Percentiles rank a stretch among this genome's conserved stretches.
Evolutionary conservation across 1,140 invertebrate species (phyloP).

Genomic region (Danaus plexippus): DNA sequence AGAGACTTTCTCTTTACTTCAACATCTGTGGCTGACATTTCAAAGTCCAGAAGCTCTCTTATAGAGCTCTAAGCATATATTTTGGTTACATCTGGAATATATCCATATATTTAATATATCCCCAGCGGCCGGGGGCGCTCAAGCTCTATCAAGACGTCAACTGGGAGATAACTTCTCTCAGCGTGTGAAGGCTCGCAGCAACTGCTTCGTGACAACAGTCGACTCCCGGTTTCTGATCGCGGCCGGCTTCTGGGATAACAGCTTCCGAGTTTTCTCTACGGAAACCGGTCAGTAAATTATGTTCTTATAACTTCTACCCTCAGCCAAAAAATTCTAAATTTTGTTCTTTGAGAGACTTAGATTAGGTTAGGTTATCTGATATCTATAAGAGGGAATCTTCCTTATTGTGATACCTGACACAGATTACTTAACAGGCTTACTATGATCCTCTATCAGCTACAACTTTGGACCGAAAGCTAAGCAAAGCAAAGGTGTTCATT

Average conservation of each 20-base stretch:
- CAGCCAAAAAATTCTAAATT: background rate
- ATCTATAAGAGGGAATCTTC: too few relatives aligned
- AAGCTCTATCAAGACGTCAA: slow-evolving; percentile 78
- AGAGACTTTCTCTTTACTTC: too few relatives aligned
- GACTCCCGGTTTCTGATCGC: slow-evolving; percentile 97
- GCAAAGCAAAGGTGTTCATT: too few relatives aligned
- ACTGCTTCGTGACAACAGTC: slow-evolving; percentile 97
- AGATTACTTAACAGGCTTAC: too few relatives aligned
- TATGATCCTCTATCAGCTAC: too few relatives aligned
- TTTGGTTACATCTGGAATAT: too few relatives aligned
- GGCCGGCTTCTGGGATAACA: slow-evolving; percentile 99
- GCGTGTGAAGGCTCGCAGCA: slow-evolving; percentile 91
- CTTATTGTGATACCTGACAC: too few relatives aligned
- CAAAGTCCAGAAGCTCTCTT: background rate
- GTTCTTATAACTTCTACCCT: too few relatives aligned
- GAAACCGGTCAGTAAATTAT: slow-evolving; percentile 83
- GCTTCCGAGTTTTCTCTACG: slow-evolving; percentile 97
- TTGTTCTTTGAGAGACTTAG: too few relatives aligned
- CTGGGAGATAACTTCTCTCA: slow-evolving; percentile 98
- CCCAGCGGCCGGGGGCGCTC: slow-evolving; percentile 75
- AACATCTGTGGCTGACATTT: background rate
- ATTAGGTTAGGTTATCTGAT: too few relatives aligned
- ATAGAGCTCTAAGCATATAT: too few relatives aligned
- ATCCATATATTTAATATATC: background rate
- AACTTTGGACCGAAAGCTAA: too few relatives aligned